A percentile compares a stretch with the other conserved stretches of the same genome.
These are phyloP conservation scores for Buceros bicornis DNA, from an alignment of 2,797 vertebrate species.

Conservation along the genomic window DNA sequence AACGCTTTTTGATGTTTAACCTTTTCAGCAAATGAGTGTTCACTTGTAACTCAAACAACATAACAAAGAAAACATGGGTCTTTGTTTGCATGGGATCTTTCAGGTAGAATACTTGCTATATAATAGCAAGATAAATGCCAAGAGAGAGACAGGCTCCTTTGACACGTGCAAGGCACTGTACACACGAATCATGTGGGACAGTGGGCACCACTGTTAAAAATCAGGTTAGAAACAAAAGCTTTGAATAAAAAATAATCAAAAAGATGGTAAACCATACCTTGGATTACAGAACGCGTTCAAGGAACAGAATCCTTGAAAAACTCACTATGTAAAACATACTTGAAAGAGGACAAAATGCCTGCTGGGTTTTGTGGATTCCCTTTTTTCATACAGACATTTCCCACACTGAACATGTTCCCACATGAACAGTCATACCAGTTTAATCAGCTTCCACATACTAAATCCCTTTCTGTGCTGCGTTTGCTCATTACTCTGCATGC, in stretches of 20 bases:
- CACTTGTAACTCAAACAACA: not conserved
- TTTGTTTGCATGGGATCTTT: not conserved
- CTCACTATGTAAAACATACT: not conserved
- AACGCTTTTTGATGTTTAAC: not conserved
- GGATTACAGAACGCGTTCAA: not conserved
- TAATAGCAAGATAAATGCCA: not conserved
- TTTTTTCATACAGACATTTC: not conserved
- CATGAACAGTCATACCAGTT: not conserved
- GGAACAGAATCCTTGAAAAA: not conserved
- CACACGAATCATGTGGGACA: fast-evolving
- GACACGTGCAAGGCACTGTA: not conserved
- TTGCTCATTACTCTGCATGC: not conserved
- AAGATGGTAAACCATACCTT: not conserved
- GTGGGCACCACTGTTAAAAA: not conserved
- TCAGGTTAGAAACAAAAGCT: not conserved
- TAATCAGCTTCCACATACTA: not conserved
- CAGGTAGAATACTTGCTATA: not conserved
- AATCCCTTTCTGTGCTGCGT: not conserved
- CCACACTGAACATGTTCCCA: too few relatives aligned
- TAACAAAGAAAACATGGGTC: not conserved
- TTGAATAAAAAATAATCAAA: not conserved
- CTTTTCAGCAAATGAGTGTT: not conserved
- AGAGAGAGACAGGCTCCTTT: not conserved
- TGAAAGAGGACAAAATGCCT: not conserved
- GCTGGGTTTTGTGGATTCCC: not conserved